Evolutionary conservation across 2,888 invertebrate species (phyloP), one percentile per base, ranked within the genome.

Genomic region (Punctoribates punctum): DNA sequence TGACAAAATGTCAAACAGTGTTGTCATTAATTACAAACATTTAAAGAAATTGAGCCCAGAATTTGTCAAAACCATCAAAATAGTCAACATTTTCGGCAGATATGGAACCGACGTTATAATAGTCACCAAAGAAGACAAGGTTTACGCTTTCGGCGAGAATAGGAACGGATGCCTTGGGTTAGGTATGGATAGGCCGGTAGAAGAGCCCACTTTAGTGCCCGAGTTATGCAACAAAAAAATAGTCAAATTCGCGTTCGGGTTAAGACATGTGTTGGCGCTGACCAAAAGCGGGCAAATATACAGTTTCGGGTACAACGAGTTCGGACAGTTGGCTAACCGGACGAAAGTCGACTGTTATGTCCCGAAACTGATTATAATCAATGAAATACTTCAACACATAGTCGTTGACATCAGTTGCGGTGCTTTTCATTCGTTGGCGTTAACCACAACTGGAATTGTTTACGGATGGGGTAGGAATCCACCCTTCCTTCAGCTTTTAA

Each of bases 21-120:
- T 70, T 42, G 77, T 87, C n/a, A 85, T 84, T 77, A 87, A 87
- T 78, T 88, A 88, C 88, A 86, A 87, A 6, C 86, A 88, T 57
- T 87, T 88, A 79, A 87, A 86, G 78, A 82, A 88, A 3, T 80
- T 88, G 48, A 85, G 86, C 15, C 83, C 84, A 17, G 84, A 86
- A 38, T 86, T 88, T 77, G 81, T 86, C 0, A 81, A 83, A 0
- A 85, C 84, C 73, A 85, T 88, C 51, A 85, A 85, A 79, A 84
- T 86, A 80, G 86, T 86, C 46, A 85, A 86, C 78, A 87, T 88
- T 23, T 88, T 86, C 82, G 88, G 88, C 23, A 87, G 85, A 79
- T 84, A 86, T 42, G 88, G 87, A 0, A 87, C 87, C 81, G 88
- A 88, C 82, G 88, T 88, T 5, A 82, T 89, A 54, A 83, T 88